Conservation (phyloP, 2,888 invertebrate genomes). For the Buathra laborator region DNA sequence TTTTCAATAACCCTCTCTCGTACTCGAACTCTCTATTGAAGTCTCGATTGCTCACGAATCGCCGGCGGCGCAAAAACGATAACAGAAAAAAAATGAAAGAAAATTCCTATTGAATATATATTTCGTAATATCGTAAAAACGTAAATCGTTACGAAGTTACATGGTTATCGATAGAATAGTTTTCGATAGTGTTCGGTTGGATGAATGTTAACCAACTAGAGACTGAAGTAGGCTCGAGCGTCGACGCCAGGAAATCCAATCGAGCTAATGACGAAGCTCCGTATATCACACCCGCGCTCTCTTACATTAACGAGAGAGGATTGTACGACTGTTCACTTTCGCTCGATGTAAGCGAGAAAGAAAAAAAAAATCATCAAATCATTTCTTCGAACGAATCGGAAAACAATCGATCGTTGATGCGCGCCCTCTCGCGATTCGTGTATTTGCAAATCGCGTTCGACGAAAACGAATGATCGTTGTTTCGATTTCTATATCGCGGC, state of each 20-base stretch:
- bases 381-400: background rate
- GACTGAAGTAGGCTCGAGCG: background rate
- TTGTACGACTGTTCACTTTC: background rate
- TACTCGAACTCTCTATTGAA: slow-evolving; percentile 54
- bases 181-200: background rate
- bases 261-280: slow-evolving; percentile 11
- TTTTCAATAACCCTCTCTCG: slow-evolving; percentile 52
- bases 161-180: background rate
- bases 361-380: background rate
- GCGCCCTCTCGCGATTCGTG: background rate
- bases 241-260: slow-evolving; percentile 7
- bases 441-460: background rate
- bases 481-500: background rate
- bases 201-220: background rate
- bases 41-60: slow-evolving; percentile 56
- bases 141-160: slow-evolving; percentile 28
- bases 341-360: background rate
- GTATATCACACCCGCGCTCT: background rate
- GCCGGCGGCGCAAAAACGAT: slow-evolving; percentile 14
- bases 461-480: slow-evolving; percentile 4
- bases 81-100: background rate
- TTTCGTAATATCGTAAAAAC: slow-evolving; percentile 21
- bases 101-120: slow-evolving; percentile 27
- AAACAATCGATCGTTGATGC: background rate
- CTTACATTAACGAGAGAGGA: background rate